Evolutionary conservation across 2,888 invertebrate genomes (phyloP), one percentile per base, ranked within the genome.

Genomic region (Andricus quercusramuli): DNA sequence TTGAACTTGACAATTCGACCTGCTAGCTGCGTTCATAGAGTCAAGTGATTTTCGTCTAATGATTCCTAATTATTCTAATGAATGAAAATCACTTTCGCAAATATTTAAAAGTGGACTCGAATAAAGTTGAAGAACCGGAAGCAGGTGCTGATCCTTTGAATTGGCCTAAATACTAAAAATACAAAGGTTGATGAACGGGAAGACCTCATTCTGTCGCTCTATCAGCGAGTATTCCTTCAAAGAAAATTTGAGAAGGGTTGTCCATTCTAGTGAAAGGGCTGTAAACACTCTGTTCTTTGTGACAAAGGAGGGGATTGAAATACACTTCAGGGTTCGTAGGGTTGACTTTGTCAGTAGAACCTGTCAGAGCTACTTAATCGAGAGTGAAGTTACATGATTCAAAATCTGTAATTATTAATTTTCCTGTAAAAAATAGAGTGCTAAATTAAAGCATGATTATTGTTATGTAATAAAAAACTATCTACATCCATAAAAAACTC

Each of bases 221-320:
- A 74, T 74, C 74, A 74, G 25, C 29, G 25, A 64, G 17, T 64
- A 64, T 74, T 74, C 51, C 74, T 74, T 51, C 74, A 74, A 74
- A 74, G 74, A 51, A 56, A 56, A 74, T 56, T 56, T 74, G 74
- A 74, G 56, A 74, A 74, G 74, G 74, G 74, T 74, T 74, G 74
- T 74, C 74, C 74, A 51, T 74, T 74, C 51, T 56, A 51, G 56
- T 29, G 74, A n/a, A 56, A 74, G 51, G 32, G 51, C 32, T 74
- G 74, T 32, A 29, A 74, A 74, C 56, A 74, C 51, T 20, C 68
- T 22, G 74, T 56, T 5, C 74, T 74, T 74, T 74, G 51, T 74
- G 56, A 74, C 20, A 51, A 56, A 56, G 11, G 29, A 74, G 51
- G 56, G 74, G 74, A 51, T 29, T 74, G 32, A 56, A 74, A 70